Evolutionary conservation across 2,888 invertebrate genomes (phyloP), one percentile per base, ranked within the genome.

Genomic region (Caenorhabditis sp.): DNA sequence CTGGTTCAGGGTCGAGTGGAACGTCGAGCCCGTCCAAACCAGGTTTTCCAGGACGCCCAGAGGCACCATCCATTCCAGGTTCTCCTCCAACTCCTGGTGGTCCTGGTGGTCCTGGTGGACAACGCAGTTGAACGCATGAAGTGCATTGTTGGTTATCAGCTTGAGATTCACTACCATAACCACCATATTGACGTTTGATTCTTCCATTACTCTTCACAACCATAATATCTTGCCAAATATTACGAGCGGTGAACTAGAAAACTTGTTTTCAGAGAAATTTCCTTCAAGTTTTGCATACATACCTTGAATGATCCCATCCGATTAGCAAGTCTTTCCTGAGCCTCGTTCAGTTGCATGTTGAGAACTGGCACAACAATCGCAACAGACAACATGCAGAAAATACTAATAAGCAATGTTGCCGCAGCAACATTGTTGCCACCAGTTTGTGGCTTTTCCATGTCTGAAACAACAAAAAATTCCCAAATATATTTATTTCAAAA

Each of bases 11-110:
- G 31, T 87, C 87, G 5, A 86, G 79, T 10, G 86, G 84, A 55
- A 87, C 81, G 66, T 87, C 87, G 26, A 87, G 73, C 1, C 87
- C 87, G 55, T 87, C 87, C 26, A 87, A 78, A 57, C 87, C 87
- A 17, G 86, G 83, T 66, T 87, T 87, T 67, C 85, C 74, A 54
- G 78, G 73, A 67, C 82, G 62, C 58, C 82, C 82, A 12, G 74
- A 65, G 14, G 79, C 72, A 58, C 82, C 82, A 62, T 81, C 82
- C 65, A 78, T 76, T 67, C 82, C 82, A 6, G 73, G 58, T 62
- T 86, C 85, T 62, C 86, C 86, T 37, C 78, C 77, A 36, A 86
- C 84, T 69, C 87, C 87, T 36, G 86, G 86, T 54, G 87, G 87
- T 58, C 87, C 87, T 2, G 83, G 78, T 31, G 87, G 85, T 8